phyloP scores from a whole-genome alignment of 1,140 invertebrate genomes.

The Drosophila sucinea region DNA sequence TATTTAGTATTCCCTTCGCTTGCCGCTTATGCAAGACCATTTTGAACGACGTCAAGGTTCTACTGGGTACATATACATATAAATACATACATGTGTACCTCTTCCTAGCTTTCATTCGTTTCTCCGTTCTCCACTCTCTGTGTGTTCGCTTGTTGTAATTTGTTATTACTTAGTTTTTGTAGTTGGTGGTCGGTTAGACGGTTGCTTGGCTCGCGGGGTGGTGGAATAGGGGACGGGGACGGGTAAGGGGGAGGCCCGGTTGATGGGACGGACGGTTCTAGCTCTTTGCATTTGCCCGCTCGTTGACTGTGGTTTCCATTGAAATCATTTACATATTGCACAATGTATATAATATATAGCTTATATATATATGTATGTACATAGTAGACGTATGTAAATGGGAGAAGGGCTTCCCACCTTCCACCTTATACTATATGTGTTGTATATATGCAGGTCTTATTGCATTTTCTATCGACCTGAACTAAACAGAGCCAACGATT shows the following conservation, averaged over 20 bases:
- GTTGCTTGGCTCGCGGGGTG: neutral
- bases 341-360: conserved; percentile 33
- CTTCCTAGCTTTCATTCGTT: conserved; percentile 32
- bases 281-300: conserved; percentile 20
- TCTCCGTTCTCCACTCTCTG: conserved; percentile 36
- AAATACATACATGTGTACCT: conserved; percentile 10
- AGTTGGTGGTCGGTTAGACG: conserved; percentile 1
- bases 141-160: conserved; percentile 64
- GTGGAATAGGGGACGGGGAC: neutral
- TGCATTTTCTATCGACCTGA: conserved; percentile 71
- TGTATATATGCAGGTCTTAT: conserved; percentile 53
- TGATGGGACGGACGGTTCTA: conserved; percentile 1
- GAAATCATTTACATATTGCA: conserved; percentile 79
- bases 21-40: neutral
- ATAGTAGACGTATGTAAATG: conserved; percentile 18
- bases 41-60: conserved; percentile 7
- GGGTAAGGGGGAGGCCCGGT: neutral
- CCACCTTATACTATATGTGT: neutral
- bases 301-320: conserved; percentile 60
- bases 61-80: neutral
- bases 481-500: conserved; percentile 50
- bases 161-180: conserved; percentile 72
- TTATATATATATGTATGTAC: conserved; percentile 15
- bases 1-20: neutral
- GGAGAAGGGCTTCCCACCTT: conserved; percentile 1